Evolutionary conservation across 2,113 vertebrate species (phyloP), one percentile per base, ranked within the genome.

Genomic region (Nematolebias whitei): DNA sequence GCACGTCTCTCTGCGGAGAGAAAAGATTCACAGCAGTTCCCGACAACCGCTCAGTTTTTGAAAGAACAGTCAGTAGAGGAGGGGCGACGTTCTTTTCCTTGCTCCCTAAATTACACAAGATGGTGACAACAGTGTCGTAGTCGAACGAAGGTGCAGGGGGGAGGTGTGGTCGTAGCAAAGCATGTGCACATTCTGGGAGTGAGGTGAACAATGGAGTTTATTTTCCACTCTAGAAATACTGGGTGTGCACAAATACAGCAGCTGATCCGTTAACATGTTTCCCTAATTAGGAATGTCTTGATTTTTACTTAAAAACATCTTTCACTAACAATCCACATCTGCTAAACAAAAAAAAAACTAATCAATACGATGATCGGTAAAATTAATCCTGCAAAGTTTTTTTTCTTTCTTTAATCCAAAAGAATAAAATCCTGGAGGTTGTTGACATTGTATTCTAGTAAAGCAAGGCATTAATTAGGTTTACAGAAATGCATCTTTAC

Each of bases 211-310:
- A 89, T 77, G 81, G 89, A 88, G 88, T 93, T 90, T 93, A 93
- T 94, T 94, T 51, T 93, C 93, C 89, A 91, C 90, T 92, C 89
- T 90, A 92, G 90, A 86, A 91, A 92, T 93, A 95, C 92, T 92
- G 88, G 83, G 93, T 94, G 93, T 92, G 95, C 93, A 89, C 93
- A 93, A 93, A 94, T 95, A 97, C 96, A 98, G 96, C 96, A 98
- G 97, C 95, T 92, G 90, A 95, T 96, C 93, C 94, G 94, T 85
- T 87, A 88, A 89, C 87, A 88, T 91, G 81, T 83, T 89, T 91
- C 84, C 95, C 95, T 95, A 95, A 91, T 94, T 93, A 97, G 96
- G 96, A 98, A 98, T 98, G 97, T 98, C 92, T 96, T 94, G 94
- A 95, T 95, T 96, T 29, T 6, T 91, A 93, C 90, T 94, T 93